phyloP scores from a whole-genome alignment of 2,113 vertebrate species.

The Sinocyclocheilus maitianheensis region DNA sequence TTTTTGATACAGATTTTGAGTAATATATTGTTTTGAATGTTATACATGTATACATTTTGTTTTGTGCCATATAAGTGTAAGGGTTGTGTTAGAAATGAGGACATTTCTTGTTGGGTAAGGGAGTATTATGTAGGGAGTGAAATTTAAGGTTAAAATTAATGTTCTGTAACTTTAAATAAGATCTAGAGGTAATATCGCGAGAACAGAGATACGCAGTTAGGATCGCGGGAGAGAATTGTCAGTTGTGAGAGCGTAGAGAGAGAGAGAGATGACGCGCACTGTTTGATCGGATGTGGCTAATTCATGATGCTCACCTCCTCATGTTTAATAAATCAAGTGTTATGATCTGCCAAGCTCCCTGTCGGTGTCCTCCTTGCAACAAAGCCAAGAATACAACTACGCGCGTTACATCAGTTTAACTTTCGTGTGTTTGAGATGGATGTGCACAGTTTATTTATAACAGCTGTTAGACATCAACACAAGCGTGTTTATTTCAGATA shows the following conservation, averaged over 20 bases:
- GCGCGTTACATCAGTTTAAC: background rate
- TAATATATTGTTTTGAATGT: too few species aligned
- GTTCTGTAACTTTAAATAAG: background rate
- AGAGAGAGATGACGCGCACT: background rate
- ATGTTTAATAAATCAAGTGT: too few species aligned
- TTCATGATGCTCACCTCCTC: too few species aligned
- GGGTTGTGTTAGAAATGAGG: background rate
- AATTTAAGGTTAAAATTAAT: background rate
- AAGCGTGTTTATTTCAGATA: background rate
- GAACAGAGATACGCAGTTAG: background rate
- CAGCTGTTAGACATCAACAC: background rate
- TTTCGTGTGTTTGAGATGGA: background rate
- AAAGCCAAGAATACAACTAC: too few species aligned
- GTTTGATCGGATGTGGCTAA: too few species aligned
- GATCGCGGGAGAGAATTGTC: background rate
- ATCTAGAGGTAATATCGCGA: background rate
- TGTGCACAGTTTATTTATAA: background rate
- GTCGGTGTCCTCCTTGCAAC: too few species aligned
- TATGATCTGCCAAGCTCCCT: too few species aligned
- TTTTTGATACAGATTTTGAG: background rate
- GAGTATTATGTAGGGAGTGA: background rate
- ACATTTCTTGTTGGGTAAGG: slow-evolving; percentile 1
- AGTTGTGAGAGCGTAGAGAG: background rate
- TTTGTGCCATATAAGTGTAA: too few species aligned
- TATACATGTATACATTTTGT: too few species aligned